Evolutionary conservation across 2,113 vertebrate species (phyloP).

Genomic region (Balaenoptera acutorostrata): DNA sequence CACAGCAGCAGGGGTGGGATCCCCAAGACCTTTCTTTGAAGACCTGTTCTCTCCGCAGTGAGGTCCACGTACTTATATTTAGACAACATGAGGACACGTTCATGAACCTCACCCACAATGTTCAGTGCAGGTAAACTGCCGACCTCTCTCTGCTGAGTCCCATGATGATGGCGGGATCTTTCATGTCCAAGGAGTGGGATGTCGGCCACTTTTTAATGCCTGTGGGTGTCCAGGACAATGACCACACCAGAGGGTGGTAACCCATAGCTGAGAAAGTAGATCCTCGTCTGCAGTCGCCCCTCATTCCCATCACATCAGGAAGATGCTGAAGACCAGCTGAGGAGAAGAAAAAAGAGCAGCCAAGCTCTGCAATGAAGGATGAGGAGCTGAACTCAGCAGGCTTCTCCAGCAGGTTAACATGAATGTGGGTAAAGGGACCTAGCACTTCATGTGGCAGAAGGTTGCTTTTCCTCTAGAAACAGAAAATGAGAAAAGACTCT

Average conservation of each 20-base stretch:
- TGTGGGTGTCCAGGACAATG: not conserved
- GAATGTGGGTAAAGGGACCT: not conserved
- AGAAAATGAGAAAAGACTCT: not conserved
- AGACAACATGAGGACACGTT: not conserved
- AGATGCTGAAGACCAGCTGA: not conserved
- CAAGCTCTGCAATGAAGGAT: not conserved
- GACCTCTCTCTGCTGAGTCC: not conserved
- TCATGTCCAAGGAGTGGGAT: not conserved
- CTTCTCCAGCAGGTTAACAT: not conserved
- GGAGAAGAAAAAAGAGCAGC: not conserved
- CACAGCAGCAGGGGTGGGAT: rapidly evolving
- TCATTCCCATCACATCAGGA: not conserved
- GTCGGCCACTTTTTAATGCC: not conserved
- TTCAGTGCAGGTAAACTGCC: not conserved
- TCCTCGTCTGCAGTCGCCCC: too few relatives aligned
- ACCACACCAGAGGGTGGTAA: not conserved
- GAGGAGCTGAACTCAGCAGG: not conserved
- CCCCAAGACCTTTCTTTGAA: not conserved
- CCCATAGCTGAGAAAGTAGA: not conserved
- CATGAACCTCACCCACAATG: not conserved
- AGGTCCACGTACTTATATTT: not conserved
- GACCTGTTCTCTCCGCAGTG: not conserved
- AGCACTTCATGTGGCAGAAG: not conserved
- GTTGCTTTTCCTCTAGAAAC: not conserved
- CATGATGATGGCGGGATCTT: not conserved